Evolutionary conservation across 2,113 vertebrate species (phyloP), one percentile per base, ranked within the genome.

Genomic region (Mirza zaza): DNA sequence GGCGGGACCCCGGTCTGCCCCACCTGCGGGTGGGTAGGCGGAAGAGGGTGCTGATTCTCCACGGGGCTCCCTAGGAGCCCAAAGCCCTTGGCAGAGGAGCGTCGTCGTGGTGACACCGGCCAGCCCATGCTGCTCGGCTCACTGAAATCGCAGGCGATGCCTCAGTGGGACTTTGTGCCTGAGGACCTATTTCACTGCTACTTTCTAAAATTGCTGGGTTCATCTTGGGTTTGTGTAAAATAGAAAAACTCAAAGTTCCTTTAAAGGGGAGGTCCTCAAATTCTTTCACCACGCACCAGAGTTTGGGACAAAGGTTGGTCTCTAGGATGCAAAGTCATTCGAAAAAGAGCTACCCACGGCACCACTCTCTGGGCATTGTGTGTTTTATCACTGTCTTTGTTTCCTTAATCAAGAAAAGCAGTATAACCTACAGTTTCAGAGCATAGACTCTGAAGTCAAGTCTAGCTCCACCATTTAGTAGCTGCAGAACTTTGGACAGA

Each of bases 41-140:
- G 48, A 81, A 80, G 61, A 87, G 48, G 36, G 48, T 20, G 57
- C 20, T 59, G 42, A 29, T 21, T 48, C 55, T 39, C 71, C 71
- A 65, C 0, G 0, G 0, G 45, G 27, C 52, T 36, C 20, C 23
- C 65, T 21, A 8, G 73, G 32, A 73, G 27, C 34, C 36, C 0
- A 1, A 36, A 36, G 17, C 59, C 82, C 50, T 25, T 8, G 0
- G 13, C 13, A 39, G 36, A 65, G 29, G 39, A 67, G 17, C 32
- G 52, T 67, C 73, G 34, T 75, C 52, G n/a, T 82, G 29, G 18
- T 5, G n/a, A 27, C 71, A 50, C 32, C 14, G 36, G 32, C 59
- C 42, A 39, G 65, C 12, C 21, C 32, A 13, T 52, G 50, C 13
- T 45, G 23, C 61, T 48, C 10, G 39, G 63, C 29, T 57, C 68